Conservation (phyloP, 2,888 invertebrate genomes). For the Nephrotoma flavescens region DNA sequence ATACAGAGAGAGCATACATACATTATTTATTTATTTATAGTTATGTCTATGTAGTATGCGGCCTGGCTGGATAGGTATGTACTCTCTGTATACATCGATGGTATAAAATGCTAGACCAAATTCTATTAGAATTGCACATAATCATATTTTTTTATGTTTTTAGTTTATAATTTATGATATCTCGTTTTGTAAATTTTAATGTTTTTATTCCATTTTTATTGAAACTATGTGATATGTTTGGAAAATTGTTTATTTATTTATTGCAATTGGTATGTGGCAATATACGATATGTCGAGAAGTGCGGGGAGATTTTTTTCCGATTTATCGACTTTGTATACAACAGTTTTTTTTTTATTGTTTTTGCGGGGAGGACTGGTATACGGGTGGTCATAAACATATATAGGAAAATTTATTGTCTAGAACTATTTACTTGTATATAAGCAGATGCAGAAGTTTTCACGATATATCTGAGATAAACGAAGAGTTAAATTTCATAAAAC, state of each 20-base stretch:
- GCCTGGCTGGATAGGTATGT: no score
- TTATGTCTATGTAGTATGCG: not conserved
- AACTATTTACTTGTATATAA: not conserved
- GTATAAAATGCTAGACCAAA: not conserved
- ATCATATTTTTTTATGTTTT: not conserved
- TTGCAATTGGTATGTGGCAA: not conserved
- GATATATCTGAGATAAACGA: not conserved
- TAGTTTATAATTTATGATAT: not conserved
- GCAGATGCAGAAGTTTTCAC: not conserved
- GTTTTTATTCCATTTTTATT: not conserved
- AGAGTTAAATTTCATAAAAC: not conserved
- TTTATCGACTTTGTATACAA: not conserved
- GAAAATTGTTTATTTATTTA: not conserved
- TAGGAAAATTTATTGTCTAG: not conserved
- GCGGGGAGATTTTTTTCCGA: not conserved
- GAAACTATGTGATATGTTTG: not conserved
- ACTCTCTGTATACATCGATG: not conserved
- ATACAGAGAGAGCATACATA: not conserved
- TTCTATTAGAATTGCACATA: not conserved
- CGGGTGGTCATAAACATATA: not conserved
- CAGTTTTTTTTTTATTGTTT: not conserved
- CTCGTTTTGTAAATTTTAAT: not conserved
- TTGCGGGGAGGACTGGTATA: not conserved
- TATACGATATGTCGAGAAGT: not conserved
- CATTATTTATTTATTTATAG: not conserved